Conservation (phyloP, 2,113 vertebrate genomes). For the Takifugu flavidus region DNA sequence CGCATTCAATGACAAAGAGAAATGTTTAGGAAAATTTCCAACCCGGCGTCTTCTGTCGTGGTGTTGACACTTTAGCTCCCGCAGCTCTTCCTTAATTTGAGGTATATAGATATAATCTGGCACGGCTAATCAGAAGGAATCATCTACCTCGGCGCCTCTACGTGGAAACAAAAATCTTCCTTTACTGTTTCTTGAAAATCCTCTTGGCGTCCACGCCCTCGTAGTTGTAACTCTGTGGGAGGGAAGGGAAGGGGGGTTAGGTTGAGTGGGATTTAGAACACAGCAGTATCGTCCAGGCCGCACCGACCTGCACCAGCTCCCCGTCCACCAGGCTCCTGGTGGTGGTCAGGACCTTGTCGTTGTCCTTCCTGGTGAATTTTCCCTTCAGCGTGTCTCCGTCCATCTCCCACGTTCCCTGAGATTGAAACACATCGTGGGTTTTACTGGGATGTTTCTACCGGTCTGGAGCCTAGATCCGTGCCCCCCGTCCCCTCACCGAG, state of each 20-base stretch:
- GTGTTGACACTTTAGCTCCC: too few species aligned
- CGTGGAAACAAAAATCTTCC: slow-evolving; percentile 25
- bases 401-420: slow-evolving; percentile 80
- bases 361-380: slow-evolving; percentile 83
- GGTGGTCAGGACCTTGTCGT: slow-evolving; percentile 77
- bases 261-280: too few species aligned
- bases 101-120: slow-evolving; percentile 11
- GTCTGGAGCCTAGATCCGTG: not conserved
- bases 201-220: slow-evolving; percentile 89
- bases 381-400: slow-evolving; percentile 80
- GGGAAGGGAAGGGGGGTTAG: not conserved
- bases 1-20: too few species aligned
- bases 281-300: not conserved
- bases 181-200: slow-evolving; percentile 85
- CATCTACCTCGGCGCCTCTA: slow-evolving; percentile 12
- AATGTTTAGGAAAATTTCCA: too few species aligned
- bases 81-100: slow-evolving; percentile 8
- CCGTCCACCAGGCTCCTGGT: slow-evolving; percentile 72
- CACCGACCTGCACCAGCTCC: slow-evolving; percentile 85
- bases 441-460: not conserved
- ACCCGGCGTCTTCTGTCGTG: too few species aligned
- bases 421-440: slow-evolving; percentile 1
- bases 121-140: not conserved
- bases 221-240: slow-evolving; percentile 79
- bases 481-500: slow-evolving; percentile 68